These are phyloP conservation scores for Conus ventricosus DNA, from an alignment of 1,140 invertebrate genomes.

Conservation along the genomic window DNA sequence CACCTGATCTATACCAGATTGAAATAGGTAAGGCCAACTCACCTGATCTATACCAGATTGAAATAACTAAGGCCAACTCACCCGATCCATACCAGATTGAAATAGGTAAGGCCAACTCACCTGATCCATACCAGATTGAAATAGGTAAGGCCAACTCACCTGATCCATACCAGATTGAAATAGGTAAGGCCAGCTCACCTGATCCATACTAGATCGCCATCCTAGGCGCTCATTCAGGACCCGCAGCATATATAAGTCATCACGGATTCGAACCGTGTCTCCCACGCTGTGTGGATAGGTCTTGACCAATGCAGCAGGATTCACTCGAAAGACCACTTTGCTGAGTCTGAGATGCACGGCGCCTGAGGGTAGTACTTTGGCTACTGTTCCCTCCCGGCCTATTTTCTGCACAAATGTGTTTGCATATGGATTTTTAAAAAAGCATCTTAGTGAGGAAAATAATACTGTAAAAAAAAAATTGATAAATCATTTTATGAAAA, in stretches of 20 bases:
- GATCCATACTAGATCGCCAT: neutral
- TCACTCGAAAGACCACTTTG: neutral
- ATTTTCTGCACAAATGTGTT: conserved; percentile 6
- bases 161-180: too few relatives aligned
- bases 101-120: too few relatives aligned
- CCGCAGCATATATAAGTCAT: neutral
- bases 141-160: too few relatives aligned
- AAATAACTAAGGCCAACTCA: too few relatives aligned
- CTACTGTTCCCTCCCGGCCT: neutral
- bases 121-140: too few relatives aligned
- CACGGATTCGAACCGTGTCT: conserved; percentile 17
- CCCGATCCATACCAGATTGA: too few relatives aligned
- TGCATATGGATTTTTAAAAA: neutral
- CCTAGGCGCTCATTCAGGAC: neutral
- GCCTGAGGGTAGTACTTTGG: neutral
- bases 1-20: too few relatives aligned
- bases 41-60: too few relatives aligned
- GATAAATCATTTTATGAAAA: too few relatives aligned
- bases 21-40: too few relatives aligned
- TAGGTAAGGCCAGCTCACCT: neutral
- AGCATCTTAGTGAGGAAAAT: neutral
- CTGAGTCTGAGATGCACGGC: neutral
- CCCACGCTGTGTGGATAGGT: conserved; percentile 16
- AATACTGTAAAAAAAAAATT: too few relatives aligned
- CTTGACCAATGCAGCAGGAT: conserved; percentile 27